Evolutionary conservation across 2,797 vertebrate species (phyloP).

Genomic region (Poeciliopsis infans): DNA sequence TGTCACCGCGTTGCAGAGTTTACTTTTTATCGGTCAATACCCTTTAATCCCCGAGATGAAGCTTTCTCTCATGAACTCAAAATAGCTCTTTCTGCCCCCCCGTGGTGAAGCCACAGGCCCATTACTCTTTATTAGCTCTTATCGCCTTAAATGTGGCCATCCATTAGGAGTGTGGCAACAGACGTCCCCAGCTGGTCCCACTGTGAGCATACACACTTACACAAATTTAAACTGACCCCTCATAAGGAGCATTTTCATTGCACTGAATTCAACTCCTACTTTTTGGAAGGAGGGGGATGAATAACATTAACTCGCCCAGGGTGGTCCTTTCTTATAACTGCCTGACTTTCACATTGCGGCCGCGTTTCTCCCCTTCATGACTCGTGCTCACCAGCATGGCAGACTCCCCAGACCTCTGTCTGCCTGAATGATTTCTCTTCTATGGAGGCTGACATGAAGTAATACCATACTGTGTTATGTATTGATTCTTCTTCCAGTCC

Average conservation of each 20-base stretch:
- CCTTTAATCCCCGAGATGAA: conserved; percentile 78
- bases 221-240: conserved; percentile 56
- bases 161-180: conserved; percentile 73
- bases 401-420: conserved; percentile 64
- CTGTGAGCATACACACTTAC: conserved; percentile 23
- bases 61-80: conserved; percentile 78
- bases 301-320: conserved; percentile 36
- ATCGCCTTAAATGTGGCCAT: conserved; percentile 76
- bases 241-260: conserved; percentile 66
- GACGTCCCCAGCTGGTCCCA: conserved; percentile 59
- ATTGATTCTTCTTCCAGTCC: conserved; percentile 75
- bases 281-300: conserved; percentile 13
- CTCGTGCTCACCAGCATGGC: conserved; percentile 51
- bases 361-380: conserved; percentile 31
- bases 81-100: conserved; percentile 72
- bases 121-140: conserved; percentile 83
- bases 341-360: conserved; percentile 32
- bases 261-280: conserved; percentile 54
- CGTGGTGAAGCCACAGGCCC: conserved; percentile 60
- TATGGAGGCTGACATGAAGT: conserved; percentile 74
- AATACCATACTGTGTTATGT: conserved; percentile 76
- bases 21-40: conserved; percentile 74
- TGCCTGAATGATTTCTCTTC: conserved; percentile 78
- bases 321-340: conserved; percentile 31
- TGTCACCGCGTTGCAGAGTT: conserved; percentile 61